A percentile compares a stretch with the other conserved stretches of the same genome.
phyloP scores from a whole-genome alignment of 2,113 vertebrate species.

The Vimba vimba region DNA sequence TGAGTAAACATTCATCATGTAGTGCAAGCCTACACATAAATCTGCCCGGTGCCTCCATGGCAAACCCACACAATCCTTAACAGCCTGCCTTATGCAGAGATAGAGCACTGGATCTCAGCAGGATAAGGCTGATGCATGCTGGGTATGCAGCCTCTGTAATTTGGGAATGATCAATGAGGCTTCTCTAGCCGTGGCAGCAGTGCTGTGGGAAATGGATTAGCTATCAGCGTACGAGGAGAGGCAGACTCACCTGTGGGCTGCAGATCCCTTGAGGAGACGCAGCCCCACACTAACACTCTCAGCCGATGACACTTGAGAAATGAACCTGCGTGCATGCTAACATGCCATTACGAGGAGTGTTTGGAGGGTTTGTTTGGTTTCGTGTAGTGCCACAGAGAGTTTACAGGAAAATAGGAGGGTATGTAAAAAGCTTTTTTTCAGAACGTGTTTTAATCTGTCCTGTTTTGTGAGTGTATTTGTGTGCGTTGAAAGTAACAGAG shows the following conservation, averaged over 20 bases:
- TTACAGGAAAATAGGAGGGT: background rate
- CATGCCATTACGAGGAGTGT: background rate
- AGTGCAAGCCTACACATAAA: slow-evolving; percentile 13
- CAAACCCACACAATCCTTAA: slow-evolving; percentile 36
- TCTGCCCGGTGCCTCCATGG: slow-evolving; percentile 5
- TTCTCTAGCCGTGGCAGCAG: slow-evolving; percentile 17
- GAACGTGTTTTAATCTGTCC: background rate
- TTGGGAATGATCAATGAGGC: slow-evolving; percentile 44
- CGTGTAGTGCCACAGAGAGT: background rate
- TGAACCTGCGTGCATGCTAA: slow-evolving; percentile 9
- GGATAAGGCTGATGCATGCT: slow-evolving; percentile 31
- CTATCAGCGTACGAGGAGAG: slow-evolving; percentile 28
- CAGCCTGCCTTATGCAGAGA: slow-evolving; percentile 24
- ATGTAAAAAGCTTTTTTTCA: background rate
- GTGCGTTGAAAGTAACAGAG: slow-evolving; percentile 16
- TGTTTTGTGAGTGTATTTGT: slow-evolving; percentile 12
- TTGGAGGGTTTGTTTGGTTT: background rate
- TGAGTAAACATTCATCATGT: slow-evolving; percentile 26
- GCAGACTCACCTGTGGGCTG: slow-evolving; percentile 38
- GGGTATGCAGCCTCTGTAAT: slow-evolving; percentile 37
- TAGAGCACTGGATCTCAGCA: slow-evolving; percentile 19
- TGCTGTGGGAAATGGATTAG: slow-evolving; percentile 41
- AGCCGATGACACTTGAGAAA: slow-evolving; percentile 3
- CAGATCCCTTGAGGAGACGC: slow-evolving; percentile 26
- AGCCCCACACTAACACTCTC: background rate